Evolutionary conservation across 2,797 vertebrate genomes (phyloP).

Genomic region (Sylvilagus floridanus): DNA sequence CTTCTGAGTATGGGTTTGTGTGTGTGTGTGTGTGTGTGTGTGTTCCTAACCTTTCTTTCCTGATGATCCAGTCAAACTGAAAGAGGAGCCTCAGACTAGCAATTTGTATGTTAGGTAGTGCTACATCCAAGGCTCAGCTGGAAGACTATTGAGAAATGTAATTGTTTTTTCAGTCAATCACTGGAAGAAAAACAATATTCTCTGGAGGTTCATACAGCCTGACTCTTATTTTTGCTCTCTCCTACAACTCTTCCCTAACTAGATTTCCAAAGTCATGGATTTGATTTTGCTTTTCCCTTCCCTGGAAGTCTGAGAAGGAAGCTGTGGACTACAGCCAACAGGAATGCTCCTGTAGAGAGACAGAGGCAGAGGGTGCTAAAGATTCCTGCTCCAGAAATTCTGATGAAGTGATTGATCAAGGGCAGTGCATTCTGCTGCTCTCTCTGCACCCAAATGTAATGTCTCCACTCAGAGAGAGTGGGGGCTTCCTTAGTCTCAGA

Average conservation of each 20-base stretch:
- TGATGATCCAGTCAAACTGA: background rate
- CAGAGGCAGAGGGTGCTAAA: background rate
- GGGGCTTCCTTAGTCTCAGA: background rate
- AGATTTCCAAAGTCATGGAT: constrained; percentile 29
- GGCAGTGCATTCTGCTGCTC: background rate
- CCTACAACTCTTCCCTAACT: background rate
- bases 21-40: no score
- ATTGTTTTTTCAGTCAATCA: constrained; percentile 48
- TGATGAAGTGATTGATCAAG: constrained; percentile 59
- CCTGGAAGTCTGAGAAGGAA: background rate
- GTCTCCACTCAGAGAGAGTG: background rate
- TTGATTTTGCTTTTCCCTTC: background rate
- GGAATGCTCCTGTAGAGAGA: background rate
- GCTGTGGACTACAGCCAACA: constrained; percentile 1
- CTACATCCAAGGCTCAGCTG: background rate
- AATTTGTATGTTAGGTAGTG: background rate
- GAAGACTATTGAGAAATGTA: constrained; percentile 40
- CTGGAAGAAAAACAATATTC: constrained; percentile 34
- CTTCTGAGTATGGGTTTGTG: background rate
- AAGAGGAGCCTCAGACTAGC: background rate
- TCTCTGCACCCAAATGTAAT: background rate
- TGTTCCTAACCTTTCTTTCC: background rate
- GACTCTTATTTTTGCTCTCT: background rate
- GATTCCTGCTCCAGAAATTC: constrained; percentile 49
- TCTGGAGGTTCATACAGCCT: background rate